Evolutionary conservation across 2,888 invertebrate genomes (phyloP), one percentile per base, ranked within the genome.

Genomic region (Lepidocyrtinus sp.): DNA sequence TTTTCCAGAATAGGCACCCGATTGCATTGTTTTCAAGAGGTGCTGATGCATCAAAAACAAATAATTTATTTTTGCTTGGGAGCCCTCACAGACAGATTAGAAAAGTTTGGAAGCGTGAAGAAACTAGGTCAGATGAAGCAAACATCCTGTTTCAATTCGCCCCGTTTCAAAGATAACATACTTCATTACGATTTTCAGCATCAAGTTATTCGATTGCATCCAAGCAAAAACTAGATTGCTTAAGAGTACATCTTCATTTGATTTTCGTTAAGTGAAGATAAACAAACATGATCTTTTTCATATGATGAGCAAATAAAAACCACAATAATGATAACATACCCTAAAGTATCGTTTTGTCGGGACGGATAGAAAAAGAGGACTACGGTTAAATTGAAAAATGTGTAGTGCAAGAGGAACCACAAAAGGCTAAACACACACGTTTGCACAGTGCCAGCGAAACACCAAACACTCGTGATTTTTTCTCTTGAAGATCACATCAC

Each of bases 381-480:
- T 19, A 67, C 46, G 59, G 27, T 27, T 27, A 55, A 55, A 59
- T 26, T 27, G 59, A 69, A 69, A 24, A 69, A 25, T 9, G 69
- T 50, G 50, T 36, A 72, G 26, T 25, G 17, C 9, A 73, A 7
- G 50, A 50, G 50, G 17, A 75, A 71, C 77, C 77, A 77, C 77
- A 77, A 77, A 75, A 77, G 71, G 67, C 62, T 22, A 75, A 72
- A 64, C 63, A 77, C 77, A 77, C 77, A 77, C 77, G 77, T 77
- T 77, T 77, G 77, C 77, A 77, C 61, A 59, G 70, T 64, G 77
- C 77, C 77, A 77, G 67, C 64, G 71, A 21, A 65, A 72, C 72
- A 71, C 77, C 77, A 77, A 75, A 64, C 71, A 55, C 65, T 27
- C 63, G 64, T 69, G 25, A 27, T 22, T 75, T 69, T 75, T 75